Percentiles rank a stretch among this genome's conserved stretches.
Conservation (phyloP, 2,888 invertebrate species). For the Stictocephala bisonia region DNA sequence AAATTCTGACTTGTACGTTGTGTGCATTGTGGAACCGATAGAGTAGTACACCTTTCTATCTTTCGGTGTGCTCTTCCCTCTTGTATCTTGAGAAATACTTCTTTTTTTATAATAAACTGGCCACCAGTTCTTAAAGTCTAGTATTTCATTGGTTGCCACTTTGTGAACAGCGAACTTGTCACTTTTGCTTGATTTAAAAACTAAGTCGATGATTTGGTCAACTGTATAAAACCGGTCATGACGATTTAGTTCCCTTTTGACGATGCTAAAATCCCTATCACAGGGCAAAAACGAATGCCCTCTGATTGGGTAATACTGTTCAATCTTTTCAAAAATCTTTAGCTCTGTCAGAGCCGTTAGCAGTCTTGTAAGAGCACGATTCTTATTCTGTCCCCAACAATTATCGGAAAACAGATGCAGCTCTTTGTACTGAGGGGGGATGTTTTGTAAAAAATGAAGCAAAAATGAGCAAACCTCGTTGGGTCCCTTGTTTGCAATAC, state of each 20-base stretch:
- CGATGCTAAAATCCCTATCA: slow-evolving; percentile 21
- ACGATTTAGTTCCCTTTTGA: slow-evolving; percentile 9
- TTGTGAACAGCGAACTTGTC: slow-evolving; percentile 9
- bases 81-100: not conserved
- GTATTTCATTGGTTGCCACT: not conserved
- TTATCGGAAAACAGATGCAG: slow-evolving; percentile 57
- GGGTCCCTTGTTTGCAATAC: slow-evolving; percentile 52
- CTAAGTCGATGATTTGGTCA: slow-evolving; percentile 9
- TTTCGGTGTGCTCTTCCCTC: not conserved
- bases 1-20: no score
- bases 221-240: slow-evolving; percentile 16
- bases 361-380: slow-evolving; percentile 47
- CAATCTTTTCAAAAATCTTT: slow-evolving; percentile 48
- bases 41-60: not conserved
- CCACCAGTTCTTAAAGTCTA: slow-evolving; percentile 18
- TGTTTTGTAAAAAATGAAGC: slow-evolving; percentile 18
- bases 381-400: slow-evolving; percentile 58
- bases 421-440: not conserved
- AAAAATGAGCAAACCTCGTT: slow-evolving; percentile 50
- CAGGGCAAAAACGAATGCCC: slow-evolving; percentile 42
- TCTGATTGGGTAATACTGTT: slow-evolving; percentile 52
- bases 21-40: no score
- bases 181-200: not conserved
- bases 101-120: not conserved
- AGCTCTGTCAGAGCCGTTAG: slow-evolving; percentile 44